phyloP scores from a whole-genome alignment of 2,888 invertebrate genomes.

The Prenolepis imparis region DNA sequence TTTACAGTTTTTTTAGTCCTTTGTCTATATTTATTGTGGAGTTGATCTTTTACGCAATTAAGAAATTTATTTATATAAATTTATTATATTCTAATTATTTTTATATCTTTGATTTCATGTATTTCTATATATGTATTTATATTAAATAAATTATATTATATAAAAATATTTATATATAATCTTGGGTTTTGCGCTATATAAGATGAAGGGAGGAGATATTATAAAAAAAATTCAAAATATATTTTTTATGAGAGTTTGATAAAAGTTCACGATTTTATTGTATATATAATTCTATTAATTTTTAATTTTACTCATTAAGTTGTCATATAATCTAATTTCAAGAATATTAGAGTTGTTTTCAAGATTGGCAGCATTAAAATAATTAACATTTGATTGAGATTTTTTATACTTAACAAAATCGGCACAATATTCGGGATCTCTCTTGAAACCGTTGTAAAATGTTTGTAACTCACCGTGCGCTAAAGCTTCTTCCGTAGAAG shows the following conservation, averaged over 20 bases:
- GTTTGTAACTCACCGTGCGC: not conserved
- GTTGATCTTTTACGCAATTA: not conserved
- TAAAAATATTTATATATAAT: not conserved
- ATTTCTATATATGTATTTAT: not conserved
- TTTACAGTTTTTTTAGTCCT: not conserved
- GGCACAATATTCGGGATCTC: not conserved
- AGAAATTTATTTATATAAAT: not conserved
- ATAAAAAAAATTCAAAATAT: not conserved
- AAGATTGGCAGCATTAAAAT: not conserved
- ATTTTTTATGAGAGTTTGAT: not conserved
- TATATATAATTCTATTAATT: too few species aligned
- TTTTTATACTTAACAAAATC: constrained; percentile 19
- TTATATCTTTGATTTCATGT: not conserved
- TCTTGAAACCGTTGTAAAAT: constrained; percentile 22
- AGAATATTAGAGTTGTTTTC: not conserved
- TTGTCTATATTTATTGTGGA: not conserved
- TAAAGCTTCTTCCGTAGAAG: constrained; percentile 6
- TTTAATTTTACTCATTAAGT: not conserved
- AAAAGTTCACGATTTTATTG: not conserved
- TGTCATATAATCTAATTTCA: constrained; percentile 1
- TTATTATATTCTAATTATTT: not conserved
- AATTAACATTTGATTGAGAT: not conserved
- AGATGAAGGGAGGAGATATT: not conserved
- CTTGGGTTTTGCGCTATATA: not conserved
- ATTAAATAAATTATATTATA: not conserved